Percentiles rank a stretch among this genome's conserved stretches.
phyloP scores from a whole-genome alignment of 92 coral and sea anemone genomes.

The Porites evermanni region DNA sequence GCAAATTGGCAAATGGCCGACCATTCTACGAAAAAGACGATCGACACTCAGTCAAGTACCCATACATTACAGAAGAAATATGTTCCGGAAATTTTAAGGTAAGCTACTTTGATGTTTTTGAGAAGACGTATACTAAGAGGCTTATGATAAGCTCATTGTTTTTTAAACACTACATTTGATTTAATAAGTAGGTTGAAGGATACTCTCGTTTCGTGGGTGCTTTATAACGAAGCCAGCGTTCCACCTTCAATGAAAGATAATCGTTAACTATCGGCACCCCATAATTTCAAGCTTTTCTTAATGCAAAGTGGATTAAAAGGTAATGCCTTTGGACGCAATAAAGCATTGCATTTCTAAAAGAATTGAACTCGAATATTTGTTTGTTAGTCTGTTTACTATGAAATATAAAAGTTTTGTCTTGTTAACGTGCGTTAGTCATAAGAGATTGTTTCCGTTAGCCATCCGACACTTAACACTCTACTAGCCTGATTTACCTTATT shows the following conservation, averaged over 20 bases:
- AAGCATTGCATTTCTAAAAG: neutral
- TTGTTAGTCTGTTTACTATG: slow-evolving; percentile 27
- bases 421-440: slow-evolving; percentile 3
- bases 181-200: neutral
- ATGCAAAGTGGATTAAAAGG: slow-evolving; percentile 1
- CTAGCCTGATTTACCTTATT: neutral
- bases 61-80: neutral
- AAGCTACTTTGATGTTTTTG: neutral
- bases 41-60: neutral
- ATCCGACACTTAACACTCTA: too few relatives aligned
- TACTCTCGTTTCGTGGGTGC: neutral
- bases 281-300: slow-evolving; percentile 3
- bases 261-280: neutral
- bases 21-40: neutral
- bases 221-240: neutral
- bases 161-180: slow-evolving; percentile 4
- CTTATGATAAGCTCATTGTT: slow-evolving; percentile 13
- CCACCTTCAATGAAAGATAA: neutral
- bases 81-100: neutral
- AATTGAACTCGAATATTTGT: slow-evolving; percentile 22
- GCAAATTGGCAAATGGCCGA: slow-evolving; percentile 1
- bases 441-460: too few relatives aligned
- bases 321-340: neutral
- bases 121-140: neutral
- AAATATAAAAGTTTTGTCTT: neutral